Evolutionary conservation across 2,888 invertebrate species (phyloP).

Genomic region (Junonia oenone): DNA sequence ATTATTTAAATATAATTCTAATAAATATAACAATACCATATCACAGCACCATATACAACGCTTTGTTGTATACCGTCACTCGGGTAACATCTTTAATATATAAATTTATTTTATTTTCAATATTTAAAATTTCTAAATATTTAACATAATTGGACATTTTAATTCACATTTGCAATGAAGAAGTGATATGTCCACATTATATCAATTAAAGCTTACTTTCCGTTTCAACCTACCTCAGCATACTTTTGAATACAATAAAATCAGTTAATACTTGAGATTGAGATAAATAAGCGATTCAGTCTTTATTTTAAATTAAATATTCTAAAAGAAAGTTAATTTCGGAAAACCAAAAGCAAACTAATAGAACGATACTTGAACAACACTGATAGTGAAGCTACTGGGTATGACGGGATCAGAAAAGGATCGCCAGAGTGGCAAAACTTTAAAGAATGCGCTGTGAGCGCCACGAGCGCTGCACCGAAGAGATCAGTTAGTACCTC

Average conservation of each 20-base stretch:
- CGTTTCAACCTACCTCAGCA: conserved; percentile 36
- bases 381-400: conserved; percentile 53
- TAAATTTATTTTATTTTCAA: conserved; percentile 27
- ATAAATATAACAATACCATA: conserved; percentile 57
- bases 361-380: conserved; percentile 46
- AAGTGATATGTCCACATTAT: conserved; percentile 60
- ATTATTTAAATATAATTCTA: conserved; percentile 37
- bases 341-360: conserved; percentile 49
- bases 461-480: conserved; percentile 4
- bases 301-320: conserved; percentile 30
- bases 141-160: conserved; percentile 48
- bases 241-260: conserved; percentile 27
- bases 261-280: conserved; percentile 21
- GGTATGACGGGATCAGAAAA: conserved; percentile 51
- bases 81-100: conserved; percentile 45
- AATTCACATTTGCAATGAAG: conserved; percentile 37
- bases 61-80: conserved; percentile 47
- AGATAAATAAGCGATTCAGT: conserved; percentile 27
- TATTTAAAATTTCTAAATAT: conserved; percentile 37
- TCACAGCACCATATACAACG: conserved; percentile 61
- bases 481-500: neutral
- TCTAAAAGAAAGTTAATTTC: conserved; percentile 23
- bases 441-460: conserved; percentile 4
- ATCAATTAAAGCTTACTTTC: conserved; percentile 58
- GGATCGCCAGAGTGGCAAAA: conserved; percentile 38